Percentiles rank a stretch among this genome's conserved stretches.
These are phyloP conservation scores for Tetropium fuscum DNA, from an alignment of 2,888 invertebrate species.

Conservation along the genomic window DNA sequence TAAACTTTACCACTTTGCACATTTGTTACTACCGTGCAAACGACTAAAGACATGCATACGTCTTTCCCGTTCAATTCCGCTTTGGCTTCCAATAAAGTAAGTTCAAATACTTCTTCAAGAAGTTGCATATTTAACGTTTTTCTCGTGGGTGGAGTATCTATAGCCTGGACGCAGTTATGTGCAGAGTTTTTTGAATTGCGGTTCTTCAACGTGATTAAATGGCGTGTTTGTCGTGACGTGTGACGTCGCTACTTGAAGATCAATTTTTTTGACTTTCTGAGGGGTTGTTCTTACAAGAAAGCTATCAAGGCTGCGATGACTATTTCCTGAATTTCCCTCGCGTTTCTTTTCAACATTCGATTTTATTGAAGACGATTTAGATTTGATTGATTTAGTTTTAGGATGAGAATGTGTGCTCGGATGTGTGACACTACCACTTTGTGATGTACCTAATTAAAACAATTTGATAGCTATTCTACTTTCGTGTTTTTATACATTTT, in stretches of 20 bases:
- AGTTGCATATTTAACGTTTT: not conserved
- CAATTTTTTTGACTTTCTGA: not conserved
- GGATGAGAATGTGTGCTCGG: constrained; percentile 7
- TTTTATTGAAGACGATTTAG: not conserved
- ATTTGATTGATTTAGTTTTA: constrained; percentile 3
- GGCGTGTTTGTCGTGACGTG: not conserved
- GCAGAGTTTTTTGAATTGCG: not conserved
- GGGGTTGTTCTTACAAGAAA: not conserved
- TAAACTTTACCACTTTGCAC: not conserved
- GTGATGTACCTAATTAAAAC: not conserved
- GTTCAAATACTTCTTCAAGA: not conserved
- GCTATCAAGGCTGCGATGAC: not conserved
- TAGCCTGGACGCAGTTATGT: not conserved
- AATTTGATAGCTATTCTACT: not conserved
- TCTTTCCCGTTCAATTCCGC: not conserved
- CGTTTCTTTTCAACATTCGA: constrained; percentile 8
- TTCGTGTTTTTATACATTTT: not conserved
- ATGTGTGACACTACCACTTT: constrained; percentile 6
- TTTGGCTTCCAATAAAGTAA: not conserved
- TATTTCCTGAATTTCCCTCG: constrained; percentile 7
- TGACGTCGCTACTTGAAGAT: not conserved
- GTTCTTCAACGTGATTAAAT: not conserved
- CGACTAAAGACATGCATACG: not conserved
- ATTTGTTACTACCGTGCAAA: not conserved
- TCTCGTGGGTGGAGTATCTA: not conserved